These are phyloP conservation scores for Hippolais icterina DNA, from an alignment of 2,113 vertebrate genomes.

Conservation along the genomic window DNA sequence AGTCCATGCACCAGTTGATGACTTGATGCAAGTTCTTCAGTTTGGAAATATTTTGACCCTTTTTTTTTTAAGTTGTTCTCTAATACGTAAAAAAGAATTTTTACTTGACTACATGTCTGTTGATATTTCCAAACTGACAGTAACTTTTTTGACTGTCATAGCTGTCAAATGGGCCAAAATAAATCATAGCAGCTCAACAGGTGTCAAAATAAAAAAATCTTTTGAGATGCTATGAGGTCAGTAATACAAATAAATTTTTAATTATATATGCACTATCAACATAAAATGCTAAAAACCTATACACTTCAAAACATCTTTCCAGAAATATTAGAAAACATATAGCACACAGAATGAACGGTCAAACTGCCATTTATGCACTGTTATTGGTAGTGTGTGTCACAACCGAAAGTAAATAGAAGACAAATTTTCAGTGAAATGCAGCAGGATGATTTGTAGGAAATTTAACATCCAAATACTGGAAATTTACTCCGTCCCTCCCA, in stretches of 20 bases:
- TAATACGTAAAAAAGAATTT: not conserved
- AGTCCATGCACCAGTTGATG: not conserved
- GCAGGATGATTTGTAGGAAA: constrained; percentile 36
- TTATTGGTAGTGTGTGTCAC: not conserved
- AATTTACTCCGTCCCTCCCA: constrained; percentile 10
- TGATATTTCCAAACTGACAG: not conserved
- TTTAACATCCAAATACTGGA: constrained; percentile 59
- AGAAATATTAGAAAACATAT: not conserved
- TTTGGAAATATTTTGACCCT: not conserved
- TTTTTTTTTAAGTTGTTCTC: not conserved
- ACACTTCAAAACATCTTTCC: not conserved
- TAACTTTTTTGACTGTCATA: not conserved
- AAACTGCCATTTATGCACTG: not conserved
- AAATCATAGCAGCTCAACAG: not conserved
- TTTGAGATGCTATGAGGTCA: not conserved
- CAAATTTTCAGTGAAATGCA: not conserved
- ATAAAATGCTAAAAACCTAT: not conserved
- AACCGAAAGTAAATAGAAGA: not conserved
- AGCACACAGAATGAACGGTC: not conserved
- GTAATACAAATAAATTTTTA: not conserved
- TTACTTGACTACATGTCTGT: not conserved
- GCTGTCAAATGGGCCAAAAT: not conserved
- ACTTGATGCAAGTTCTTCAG: not conserved
- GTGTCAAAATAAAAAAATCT: not conserved
- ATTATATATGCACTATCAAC: not conserved